These are phyloP conservation scores for Mandrillus leucophaeus DNA, from an alignment of 2,113 vertebrate species.

Conservation along the genomic window DNA sequence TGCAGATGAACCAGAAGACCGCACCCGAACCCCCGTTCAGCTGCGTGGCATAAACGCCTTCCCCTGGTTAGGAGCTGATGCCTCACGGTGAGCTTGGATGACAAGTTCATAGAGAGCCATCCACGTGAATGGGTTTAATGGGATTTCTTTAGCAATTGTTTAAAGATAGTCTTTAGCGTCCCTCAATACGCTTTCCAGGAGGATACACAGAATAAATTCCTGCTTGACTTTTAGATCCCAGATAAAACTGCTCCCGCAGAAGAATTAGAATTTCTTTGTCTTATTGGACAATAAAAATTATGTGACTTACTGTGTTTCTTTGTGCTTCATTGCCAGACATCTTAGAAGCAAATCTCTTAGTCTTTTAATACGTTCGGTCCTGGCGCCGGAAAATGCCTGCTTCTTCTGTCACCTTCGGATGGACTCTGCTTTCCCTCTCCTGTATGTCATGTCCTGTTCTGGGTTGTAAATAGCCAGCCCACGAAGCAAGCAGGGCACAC, in stretches of 20 bases:
- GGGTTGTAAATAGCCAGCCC: not conserved
- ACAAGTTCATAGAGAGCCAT: not conserved
- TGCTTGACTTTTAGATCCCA: not conserved
- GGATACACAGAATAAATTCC: not conserved
- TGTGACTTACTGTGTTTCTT: constrained; percentile 6
- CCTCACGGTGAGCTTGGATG: not conserved
- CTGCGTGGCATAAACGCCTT: not conserved
- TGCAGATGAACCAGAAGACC: not conserved
- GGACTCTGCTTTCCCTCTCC: not conserved
- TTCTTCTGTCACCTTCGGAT: not conserved
- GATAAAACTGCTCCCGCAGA: not conserved
- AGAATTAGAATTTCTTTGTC: constrained; percentile 39
- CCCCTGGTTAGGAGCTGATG: not conserved
- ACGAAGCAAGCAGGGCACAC: not conserved
- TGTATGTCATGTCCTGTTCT: not conserved
- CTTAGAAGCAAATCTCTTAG: constrained; percentile 23
- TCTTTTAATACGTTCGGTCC: not conserved
- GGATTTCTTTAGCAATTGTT: not conserved
- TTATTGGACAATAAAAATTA: constrained; percentile 48
- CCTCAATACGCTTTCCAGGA: not conserved
- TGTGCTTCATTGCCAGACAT: constrained; percentile 6
- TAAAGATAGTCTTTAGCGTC: not conserved
- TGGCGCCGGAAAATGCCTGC: not conserved
- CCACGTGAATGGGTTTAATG: not conserved
- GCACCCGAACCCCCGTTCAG: too few species aligned